Percentiles rank a stretch among this genome's conserved stretches.
phyloP scores from a whole-genome alignment of 2,888 invertebrate species.

The Xestia rhomboidea region DNA sequence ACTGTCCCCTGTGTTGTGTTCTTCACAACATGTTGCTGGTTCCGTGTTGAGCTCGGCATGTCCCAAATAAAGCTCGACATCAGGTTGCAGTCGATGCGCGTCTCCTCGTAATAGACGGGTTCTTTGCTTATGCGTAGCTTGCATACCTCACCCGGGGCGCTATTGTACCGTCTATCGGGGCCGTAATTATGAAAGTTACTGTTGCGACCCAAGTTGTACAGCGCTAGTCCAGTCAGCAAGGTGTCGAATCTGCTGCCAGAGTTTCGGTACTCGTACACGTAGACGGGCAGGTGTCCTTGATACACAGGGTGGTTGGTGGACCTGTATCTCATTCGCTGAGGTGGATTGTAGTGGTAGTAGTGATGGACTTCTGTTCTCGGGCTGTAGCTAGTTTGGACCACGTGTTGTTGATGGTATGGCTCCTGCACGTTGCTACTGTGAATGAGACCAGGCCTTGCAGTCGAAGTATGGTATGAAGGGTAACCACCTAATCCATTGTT shows the following conservation, averaged over 20 bases:
- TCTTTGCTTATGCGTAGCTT: conserved; percentile 74
- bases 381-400: conserved; percentile 45
- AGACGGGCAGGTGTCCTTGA: conserved; percentile 75
- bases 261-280: conserved; percentile 79
- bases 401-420: conserved; percentile 55
- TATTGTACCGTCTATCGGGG: conserved; percentile 67
- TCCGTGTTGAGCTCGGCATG: conserved; percentile 26
- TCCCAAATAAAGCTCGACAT: conserved; percentile 82
- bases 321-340: conserved; percentile 76
- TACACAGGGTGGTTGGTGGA: conserved; percentile 76
- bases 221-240: conserved; percentile 79
- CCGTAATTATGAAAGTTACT: conserved; percentile 64
- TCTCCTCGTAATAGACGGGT: conserved; percentile 79
- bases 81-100: conserved; percentile 77
- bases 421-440: conserved; percentile 38
- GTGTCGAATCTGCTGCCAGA: conserved; percentile 79
- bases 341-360: conserved; percentile 79
- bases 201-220: conserved; percentile 80
- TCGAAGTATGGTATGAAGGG: conserved; percentile 67
- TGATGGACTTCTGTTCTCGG: conserved; percentile 74
- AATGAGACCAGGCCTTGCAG: conserved; percentile 71
- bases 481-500: conserved; percentile 23
- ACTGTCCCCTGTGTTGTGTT: no score
- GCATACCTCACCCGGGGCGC: conserved; percentile 74
- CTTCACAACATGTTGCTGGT: conserved; percentile 53